Percentiles rank a stretch among this genome's conserved stretches.
Conservation (phyloP, 2,888 invertebrate genomes). For the Parasteatoda lunata region DNA sequence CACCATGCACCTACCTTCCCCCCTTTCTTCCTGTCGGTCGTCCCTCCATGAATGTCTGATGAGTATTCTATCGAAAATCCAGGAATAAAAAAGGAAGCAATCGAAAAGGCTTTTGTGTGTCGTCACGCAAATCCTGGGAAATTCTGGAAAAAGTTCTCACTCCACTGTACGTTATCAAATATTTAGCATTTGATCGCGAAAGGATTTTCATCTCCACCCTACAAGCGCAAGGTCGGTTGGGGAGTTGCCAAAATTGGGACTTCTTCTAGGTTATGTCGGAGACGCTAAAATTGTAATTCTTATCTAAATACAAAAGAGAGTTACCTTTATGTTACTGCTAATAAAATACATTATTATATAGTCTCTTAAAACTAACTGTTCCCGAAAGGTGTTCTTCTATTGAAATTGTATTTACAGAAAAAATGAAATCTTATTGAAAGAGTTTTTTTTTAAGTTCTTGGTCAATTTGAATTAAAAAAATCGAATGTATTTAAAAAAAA, state of each 20-base stretch:
- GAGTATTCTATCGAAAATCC: conserved; percentile 25
- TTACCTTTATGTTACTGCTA: too few relatives aligned
- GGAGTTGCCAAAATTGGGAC: too few relatives aligned
- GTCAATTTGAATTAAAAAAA: too few relatives aligned
- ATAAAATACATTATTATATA: too few relatives aligned
- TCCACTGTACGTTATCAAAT: conserved; percentile 43
- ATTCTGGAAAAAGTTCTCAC: conserved; percentile 24
- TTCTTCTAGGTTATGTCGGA: neutral
- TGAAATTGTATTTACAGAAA: too few relatives aligned
- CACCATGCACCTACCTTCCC: neutral
- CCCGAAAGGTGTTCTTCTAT: too few relatives aligned
- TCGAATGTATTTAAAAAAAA: too few relatives aligned
- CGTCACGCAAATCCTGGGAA: conserved; percentile 42
- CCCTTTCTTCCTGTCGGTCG: conserved; percentile 2
- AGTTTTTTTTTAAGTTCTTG: too few relatives aligned
- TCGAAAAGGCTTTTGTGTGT: neutral
- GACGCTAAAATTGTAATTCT: neutral
- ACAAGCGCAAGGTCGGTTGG: neutral
- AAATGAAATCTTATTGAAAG: too few relatives aligned
- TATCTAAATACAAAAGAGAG: too few relatives aligned
- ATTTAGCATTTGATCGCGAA: conserved; percentile 46
- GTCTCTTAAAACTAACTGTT: too few relatives aligned
- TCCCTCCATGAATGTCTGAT: conserved; percentile 43
- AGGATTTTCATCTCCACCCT: conserved; percentile 33
- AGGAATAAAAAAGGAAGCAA: conserved; percentile 9